These are phyloP conservation scores for Allobates femoralis DNA, from an alignment of 2,797 vertebrate genomes.

Conservation along the genomic window DNA sequence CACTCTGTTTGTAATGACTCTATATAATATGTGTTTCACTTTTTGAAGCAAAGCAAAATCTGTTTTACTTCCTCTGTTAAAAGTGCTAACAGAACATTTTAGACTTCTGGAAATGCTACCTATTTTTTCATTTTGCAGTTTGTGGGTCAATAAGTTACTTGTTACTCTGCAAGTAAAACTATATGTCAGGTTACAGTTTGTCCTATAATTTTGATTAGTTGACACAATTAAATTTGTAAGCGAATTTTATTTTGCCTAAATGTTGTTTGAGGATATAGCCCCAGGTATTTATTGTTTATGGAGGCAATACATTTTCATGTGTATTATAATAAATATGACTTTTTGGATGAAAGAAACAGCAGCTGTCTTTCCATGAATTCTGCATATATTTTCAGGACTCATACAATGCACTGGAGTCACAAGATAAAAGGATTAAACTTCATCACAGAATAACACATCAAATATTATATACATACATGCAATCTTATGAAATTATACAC, in stretches of 20 bases:
- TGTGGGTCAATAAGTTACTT: background rate
- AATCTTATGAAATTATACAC: background rate
- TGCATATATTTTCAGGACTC: background rate
- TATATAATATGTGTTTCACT: no score
- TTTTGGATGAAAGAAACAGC: background rate
- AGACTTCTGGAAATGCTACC: background rate
- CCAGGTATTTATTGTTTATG: background rate
- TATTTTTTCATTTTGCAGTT: background rate
- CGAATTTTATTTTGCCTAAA: background rate
- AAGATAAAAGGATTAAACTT: background rate
- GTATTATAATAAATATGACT: background rate
- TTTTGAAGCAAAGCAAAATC: no score
- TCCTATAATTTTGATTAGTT: background rate
- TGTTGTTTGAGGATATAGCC: background rate
- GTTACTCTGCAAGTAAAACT: background rate
- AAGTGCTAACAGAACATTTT: background rate
- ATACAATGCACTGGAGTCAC: background rate
- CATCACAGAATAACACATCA: background rate
- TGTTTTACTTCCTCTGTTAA: no score
- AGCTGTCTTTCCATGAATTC: background rate
- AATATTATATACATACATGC: background rate
- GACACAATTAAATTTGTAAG: background rate
- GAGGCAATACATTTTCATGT: background rate
- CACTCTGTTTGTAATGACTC: no score
- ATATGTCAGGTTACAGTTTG: background rate